These are phyloP conservation scores for Muschampia plurimacula DNA, from an alignment of 2,888 invertebrate genomes.

Conservation along the genomic window DNA sequence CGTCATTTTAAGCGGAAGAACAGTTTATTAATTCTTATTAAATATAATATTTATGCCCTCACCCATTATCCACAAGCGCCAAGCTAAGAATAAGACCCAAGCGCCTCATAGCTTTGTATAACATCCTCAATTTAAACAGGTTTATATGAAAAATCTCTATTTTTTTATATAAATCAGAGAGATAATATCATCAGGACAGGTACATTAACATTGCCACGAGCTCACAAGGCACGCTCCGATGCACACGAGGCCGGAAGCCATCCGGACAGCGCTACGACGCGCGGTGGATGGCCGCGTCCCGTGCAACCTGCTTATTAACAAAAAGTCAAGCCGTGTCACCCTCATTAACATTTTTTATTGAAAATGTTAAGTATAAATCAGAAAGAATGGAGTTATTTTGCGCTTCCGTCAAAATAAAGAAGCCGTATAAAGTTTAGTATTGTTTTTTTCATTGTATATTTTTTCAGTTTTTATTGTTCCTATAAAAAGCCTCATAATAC, in stretches of 20 bases:
- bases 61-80: too few species aligned
- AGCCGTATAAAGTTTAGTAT: background rate
- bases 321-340: conserved; percentile 42
- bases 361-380: background rate
- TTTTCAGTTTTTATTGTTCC: too few species aligned
- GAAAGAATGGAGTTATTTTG: conserved; percentile 1
- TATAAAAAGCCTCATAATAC: background rate
- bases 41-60: too few species aligned
- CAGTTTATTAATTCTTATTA: too few species aligned
- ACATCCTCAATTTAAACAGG: too few species aligned
- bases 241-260: conserved; percentile 73
- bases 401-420: background rate
- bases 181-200: conserved; percentile 24
- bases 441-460: too few species aligned
- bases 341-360: conserved; percentile 29
- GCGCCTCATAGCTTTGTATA: too few species aligned
- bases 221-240: conserved; percentile 61
- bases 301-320: conserved; percentile 55
- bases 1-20: too few species aligned
- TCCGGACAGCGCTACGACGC: conserved; percentile 56
- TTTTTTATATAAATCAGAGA: conserved; percentile 15
- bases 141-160: too few species aligned
- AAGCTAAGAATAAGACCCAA: too few species aligned
- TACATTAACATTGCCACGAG: background rate
- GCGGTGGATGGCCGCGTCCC: conserved; percentile 4